Conservation (phyloP, 64 coral and sea anemone species). For the Pachyseris speciosa region DNA sequence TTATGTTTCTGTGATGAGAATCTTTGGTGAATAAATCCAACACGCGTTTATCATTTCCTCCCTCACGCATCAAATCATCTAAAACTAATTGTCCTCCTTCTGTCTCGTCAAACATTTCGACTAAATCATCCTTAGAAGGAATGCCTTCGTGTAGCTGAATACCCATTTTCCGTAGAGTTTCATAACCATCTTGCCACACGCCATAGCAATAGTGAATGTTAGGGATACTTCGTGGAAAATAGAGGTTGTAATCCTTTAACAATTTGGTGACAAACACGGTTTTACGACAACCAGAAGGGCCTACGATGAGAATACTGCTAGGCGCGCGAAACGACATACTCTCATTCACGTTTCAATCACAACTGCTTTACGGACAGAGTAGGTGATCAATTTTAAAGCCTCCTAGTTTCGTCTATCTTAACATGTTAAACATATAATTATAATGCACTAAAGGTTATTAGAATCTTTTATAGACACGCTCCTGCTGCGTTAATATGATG, state of each 20-base stretch:
- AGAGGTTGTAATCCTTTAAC: not conserved
- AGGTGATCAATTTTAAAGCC: too few relatives aligned
- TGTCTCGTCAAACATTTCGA: not conserved
- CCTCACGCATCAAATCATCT: conserved; percentile 35
- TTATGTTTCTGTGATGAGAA: conserved; percentile 49
- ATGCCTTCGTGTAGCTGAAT: conserved; percentile 14
- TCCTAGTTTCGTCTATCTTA: too few relatives aligned
- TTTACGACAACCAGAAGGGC: conserved; percentile 11
- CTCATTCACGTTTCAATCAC: too few relatives aligned
- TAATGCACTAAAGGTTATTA: too few relatives aligned
- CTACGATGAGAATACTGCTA: not conserved
- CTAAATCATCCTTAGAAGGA: not conserved
- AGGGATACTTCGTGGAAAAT: too few relatives aligned
- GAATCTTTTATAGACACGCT: too few relatives aligned
- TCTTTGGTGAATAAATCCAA: conserved; percentile 21
- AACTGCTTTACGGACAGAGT: too few relatives aligned
- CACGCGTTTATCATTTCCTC: not conserved
- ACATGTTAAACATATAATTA: too few relatives aligned
- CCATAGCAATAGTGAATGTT: conserved; percentile 44
- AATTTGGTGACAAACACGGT: not conserved
- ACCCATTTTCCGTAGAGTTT: not conserved
- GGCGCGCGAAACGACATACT: not conserved
- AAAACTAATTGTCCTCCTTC: not conserved
- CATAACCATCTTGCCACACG: not conserved
- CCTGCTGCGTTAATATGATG: too few relatives aligned